Percentiles rank a stretch among this genome's conserved stretches.
These are phyloP conservation scores for Trichogramma pretiosum DNA, from an alignment of 1,140 invertebrate species.

Conservation along the genomic window DNA sequence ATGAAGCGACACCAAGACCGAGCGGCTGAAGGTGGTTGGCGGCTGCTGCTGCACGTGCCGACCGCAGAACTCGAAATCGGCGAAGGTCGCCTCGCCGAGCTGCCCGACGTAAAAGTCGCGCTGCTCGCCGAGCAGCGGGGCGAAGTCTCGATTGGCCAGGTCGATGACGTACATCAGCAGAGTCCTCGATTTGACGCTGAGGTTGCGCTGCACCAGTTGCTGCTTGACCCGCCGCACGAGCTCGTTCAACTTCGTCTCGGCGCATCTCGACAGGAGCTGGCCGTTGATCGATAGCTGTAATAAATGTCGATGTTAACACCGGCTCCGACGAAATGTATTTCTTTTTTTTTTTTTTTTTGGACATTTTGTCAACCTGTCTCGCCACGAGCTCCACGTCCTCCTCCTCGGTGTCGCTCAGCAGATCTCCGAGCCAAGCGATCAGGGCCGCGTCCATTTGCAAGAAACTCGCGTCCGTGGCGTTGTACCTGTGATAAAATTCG, in stretches of 20 bases:
- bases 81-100: constrained; percentile 3
- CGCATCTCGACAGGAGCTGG: constrained; percentile 1
- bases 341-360: not conserved
- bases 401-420: constrained; percentile 8
- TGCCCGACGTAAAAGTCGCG: constrained; percentile 13
- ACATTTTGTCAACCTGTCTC: constrained; percentile 2
- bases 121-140: constrained; percentile 4
- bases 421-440: constrained; percentile 12
- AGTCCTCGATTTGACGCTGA: constrained; percentile 9
- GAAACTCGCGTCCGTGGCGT: not conserved
- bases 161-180: constrained; percentile 14
- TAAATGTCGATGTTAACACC: not conserved
- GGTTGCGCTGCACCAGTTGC: constrained; percentile 9
- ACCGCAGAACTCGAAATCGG: too few species aligned
- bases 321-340: not conserved
- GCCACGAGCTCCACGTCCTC: constrained; percentile 16
- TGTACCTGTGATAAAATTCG: constrained; percentile 9
- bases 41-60: too few species aligned
- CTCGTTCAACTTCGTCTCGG: constrained; percentile 6
- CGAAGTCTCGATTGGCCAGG: constrained; percentile 6
- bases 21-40: too few species aligned
- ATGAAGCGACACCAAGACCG: too few species aligned
- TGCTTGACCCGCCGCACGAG: constrained; percentile 6
- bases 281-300: constrained; percentile 15
- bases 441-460: not conserved